These are phyloP conservation scores for Drosophila pseudotakahashii DNA, from an alignment of 2,888 invertebrate species.

Conservation along the genomic window DNA sequence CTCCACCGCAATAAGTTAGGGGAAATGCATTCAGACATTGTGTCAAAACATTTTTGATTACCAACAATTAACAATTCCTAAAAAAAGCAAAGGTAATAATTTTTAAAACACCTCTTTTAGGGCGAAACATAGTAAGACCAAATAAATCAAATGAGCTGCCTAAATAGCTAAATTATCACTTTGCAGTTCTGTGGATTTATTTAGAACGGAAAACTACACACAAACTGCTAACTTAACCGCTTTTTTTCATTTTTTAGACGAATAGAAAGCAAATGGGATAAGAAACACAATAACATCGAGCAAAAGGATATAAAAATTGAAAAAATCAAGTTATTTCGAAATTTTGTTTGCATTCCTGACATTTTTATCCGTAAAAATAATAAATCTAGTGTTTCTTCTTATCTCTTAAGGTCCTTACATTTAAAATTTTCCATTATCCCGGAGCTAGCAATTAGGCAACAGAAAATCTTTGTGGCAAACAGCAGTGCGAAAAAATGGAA, in stretches of 20 bases:
- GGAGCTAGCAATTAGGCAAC: no score
- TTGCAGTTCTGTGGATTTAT: background rate
- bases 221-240: no score
- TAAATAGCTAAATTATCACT: background rate
- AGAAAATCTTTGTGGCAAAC: background rate
- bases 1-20: conserved; percentile 62
- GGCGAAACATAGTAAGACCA: background rate
- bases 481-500: conserved; percentile 52
- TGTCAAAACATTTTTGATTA: conserved; percentile 54
- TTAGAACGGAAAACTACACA: background rate
- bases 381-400: no score
- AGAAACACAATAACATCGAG: no score
- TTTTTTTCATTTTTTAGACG: no score
- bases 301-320: no score
- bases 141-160: conserved; percentile 6
- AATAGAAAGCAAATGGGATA: no score
- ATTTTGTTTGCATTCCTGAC: no score
- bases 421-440: background rate
- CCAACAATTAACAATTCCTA: conserved; percentile 46
- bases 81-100: conserved; percentile 43
- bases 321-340: no score
- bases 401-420: background rate
- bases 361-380: no score
- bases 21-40: conserved; percentile 21
- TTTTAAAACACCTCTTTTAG: conserved; percentile 4